phyloP scores from a whole-genome alignment of 2,797 vertebrate species.

The Hylomyscus alleni region DNA sequence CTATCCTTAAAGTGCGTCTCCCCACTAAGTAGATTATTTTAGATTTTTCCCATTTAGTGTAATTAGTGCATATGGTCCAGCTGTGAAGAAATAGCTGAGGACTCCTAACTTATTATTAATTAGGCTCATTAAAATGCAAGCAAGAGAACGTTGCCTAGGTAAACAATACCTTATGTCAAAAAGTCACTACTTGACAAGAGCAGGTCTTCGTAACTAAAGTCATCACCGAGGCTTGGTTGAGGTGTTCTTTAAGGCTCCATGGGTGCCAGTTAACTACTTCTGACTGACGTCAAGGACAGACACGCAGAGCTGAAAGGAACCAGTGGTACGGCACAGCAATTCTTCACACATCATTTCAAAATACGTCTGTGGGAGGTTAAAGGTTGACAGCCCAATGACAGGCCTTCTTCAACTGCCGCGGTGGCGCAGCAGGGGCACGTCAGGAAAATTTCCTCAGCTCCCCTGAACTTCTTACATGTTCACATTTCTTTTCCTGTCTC shows the following conservation, averaged over 20 bases:
- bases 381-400: slow-evolving; percentile 95
- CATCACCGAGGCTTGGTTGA: slow-evolving; percentile 88
- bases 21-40: slow-evolving; percentile 87
- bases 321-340: slow-evolving; percentile 87
- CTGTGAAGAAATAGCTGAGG: slow-evolving; percentile 91
- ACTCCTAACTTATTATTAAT: slow-evolving; percentile 93
- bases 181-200: slow-evolving; percentile 92
- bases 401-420: slow-evolving; percentile 92
- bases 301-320: slow-evolving; percentile 89
- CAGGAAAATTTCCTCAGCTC: slow-evolving; percentile 91
- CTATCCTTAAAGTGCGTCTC: slow-evolving; percentile 86
- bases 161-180: slow-evolving; percentile 93
- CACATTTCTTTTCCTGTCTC: slow-evolving; percentile 90
- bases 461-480: slow-evolving; percentile 90
- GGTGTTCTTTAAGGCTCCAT: slow-evolving; percentile 86
- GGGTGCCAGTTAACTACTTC: slow-evolving; percentile 90
- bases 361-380: slow-evolving; percentile 92
- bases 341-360: slow-evolving; percentile 91
- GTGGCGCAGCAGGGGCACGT: slow-evolving; percentile 93
- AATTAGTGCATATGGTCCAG: slow-evolving; percentile 94
- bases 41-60: slow-evolving; percentile 89
- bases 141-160: slow-evolving; percentile 91
- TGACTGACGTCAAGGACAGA: slow-evolving; percentile 93
- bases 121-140: slow-evolving; percentile 94
- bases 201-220: slow-evolving; percentile 89